phyloP scores from a whole-genome alignment of 2,113 vertebrate genomes.

The Orcinus orca region DNA sequence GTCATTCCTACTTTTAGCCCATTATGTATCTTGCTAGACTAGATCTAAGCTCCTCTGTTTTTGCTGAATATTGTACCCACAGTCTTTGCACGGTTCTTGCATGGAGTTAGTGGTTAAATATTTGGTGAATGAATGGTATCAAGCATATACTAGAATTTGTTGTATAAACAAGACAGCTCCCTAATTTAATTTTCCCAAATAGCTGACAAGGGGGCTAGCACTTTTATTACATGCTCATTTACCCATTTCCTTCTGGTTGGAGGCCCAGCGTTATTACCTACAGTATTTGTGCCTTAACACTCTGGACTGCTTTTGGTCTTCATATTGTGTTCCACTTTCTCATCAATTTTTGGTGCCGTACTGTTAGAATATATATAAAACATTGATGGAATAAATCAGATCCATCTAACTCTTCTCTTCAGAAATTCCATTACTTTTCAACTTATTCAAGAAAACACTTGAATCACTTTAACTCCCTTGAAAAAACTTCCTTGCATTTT shows the following conservation, averaged over 20 bases:
- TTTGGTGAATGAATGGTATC: background rate
- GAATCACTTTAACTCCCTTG: slow-evolving; percentile 14
- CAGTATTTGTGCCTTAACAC: background rate
- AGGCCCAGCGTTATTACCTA: background rate
- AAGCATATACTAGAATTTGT: background rate
- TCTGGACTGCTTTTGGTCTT: background rate
- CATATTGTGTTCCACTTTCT: background rate
- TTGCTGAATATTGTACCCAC: background rate
- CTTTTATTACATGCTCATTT: background rate
- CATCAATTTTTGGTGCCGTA: background rate
- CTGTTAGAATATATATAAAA: background rate
- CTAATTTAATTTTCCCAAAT: slow-evolving; percentile 6
- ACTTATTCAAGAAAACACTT: background rate
- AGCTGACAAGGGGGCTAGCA: background rate
- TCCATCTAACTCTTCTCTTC: background rate
- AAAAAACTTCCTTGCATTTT: background rate
- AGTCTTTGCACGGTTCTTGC: background rate
- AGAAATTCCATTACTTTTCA: slow-evolving; percentile 29
- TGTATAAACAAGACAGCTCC: background rate
- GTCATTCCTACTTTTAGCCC: background rate
- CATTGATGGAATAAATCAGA: background rate
- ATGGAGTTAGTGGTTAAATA: background rate
- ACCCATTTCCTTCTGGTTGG: background rate
- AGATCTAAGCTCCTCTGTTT: background rate
- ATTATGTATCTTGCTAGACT: background rate